Percentiles rank a stretch among this genome's conserved stretches.
Conservation (phyloP, 2,888 invertebrate genomes). For the Amorpha juglandis region DNA sequence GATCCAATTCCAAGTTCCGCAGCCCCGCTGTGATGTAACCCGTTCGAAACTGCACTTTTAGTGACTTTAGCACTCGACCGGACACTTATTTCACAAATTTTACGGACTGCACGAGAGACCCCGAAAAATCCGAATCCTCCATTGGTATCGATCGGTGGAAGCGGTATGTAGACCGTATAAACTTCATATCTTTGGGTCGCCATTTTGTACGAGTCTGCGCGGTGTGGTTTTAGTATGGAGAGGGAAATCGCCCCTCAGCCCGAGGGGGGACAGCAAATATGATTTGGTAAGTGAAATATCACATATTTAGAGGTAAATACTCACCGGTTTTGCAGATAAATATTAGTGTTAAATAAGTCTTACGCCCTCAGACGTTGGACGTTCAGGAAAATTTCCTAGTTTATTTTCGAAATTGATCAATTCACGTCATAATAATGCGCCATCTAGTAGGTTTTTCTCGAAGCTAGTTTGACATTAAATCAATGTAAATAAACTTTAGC, state of each 20-base stretch:
- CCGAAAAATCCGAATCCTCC: conserved; percentile 81
- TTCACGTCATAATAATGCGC: conserved; percentile 70
- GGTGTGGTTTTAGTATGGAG: conserved; percentile 79
- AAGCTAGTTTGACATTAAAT: conserved; percentile 64
- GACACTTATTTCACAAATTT: conserved; percentile 73
- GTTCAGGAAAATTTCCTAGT: conserved; percentile 72
- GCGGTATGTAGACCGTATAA: conserved; percentile 73
- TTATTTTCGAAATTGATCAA: conserved; percentile 81
- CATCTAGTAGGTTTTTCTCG: conserved; percentile 63
- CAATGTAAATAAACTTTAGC: conserved; percentile 56
- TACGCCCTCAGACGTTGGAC: conserved; percentile 48
- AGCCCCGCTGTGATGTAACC: conserved; percentile 81
- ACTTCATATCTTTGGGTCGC: conserved; percentile 84
- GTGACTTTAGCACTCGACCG: conserved; percentile 69
- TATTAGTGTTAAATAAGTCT: conserved; percentile 53
- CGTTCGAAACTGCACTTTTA: conserved; percentile 78
- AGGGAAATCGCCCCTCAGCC: conserved; percentile 79
- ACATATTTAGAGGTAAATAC: conserved; percentile 49
- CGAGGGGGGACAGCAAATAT: conserved; percentile 72
- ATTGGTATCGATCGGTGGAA: conserved; percentile 87
- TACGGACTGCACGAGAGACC: conserved; percentile 73
- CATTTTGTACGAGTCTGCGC: conserved; percentile 90
- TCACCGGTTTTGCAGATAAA: conserved; percentile 59
- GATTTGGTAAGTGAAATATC: conserved; percentile 52
- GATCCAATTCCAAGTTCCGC: conserved; percentile 73